Evolutionary conservation across 2,113 vertebrate genomes (phyloP), one percentile per base, ranked within the genome.

Genomic region (Polyodon spathula): DNA sequence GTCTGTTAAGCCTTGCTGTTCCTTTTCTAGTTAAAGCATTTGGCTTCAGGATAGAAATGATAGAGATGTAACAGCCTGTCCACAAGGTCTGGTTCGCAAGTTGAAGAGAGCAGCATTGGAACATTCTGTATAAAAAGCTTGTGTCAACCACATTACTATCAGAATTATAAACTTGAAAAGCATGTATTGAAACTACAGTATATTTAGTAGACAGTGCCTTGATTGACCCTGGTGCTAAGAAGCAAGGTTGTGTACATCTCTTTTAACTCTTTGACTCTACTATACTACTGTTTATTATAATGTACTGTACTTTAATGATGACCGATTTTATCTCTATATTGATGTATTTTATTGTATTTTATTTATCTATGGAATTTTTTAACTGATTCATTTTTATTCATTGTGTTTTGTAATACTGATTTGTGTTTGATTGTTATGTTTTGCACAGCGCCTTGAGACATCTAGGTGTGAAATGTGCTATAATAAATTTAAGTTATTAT

Each of bases 41-140:
- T 27, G 27, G 27, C 48, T 10, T 11, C 8, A n/a, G 48, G 12
- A 50, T 50, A 50, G 15, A 10, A 50, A n/a, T n/a, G 10, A n/a
- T 2, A n/a, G 48, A 50, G 48, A 10, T 4, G 48, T 11, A 50
- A 50, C 48, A 50, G 48, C 48, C 15, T 50, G 48, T 50, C 15
- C 48, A n/a, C 48, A 10, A 50, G 48, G 15, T 50, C 12, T 50
- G 12, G 15, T 50, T 50, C 48, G 15, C 48, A 10, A 50, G 48
- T 62, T 40, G 51, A 58, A 61, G 59, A 11, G 55, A 43, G 37
- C 38, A 15, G 54, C 68, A 60, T 61, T 67, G 70, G 66, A 70
- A 60, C 66, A 60, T 40, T 54, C 48, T 44, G 56, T 74, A 65
- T 83, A 78, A 82, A 27, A 27, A 27, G 27, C 27, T 27, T 27